Percentiles rank a stretch among this genome's conserved stretches.
phyloP scores from a whole-genome alignment of 2,888 invertebrate species.

The Ceratothoa steindachneri region DNA sequence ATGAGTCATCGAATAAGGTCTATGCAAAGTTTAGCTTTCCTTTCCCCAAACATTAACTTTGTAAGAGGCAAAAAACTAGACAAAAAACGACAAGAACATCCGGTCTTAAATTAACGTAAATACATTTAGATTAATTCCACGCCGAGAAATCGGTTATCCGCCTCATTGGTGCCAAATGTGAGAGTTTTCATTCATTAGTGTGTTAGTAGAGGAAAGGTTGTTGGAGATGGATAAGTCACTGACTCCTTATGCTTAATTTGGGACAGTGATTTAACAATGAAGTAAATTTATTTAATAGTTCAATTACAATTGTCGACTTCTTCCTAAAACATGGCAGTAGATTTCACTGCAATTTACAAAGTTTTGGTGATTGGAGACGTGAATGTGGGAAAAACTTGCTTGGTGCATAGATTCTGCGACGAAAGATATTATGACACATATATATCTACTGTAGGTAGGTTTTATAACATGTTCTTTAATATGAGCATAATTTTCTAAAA shows the following conservation, averaged over 20 bases:
- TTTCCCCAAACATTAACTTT: too few relatives aligned
- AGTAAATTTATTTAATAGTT: background rate
- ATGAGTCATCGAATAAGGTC: background rate
- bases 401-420: constrained; percentile 83
- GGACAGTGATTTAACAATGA: background rate
- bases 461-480: too few relatives aligned
- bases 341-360: constrained; percentile 82
- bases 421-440: constrained; percentile 85
- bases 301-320: background rate
- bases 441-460: constrained; percentile 83
- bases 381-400: constrained; percentile 84
- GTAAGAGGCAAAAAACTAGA: too few relatives aligned
- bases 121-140: too few relatives aligned
- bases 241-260: background rate
- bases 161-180: too few relatives aligned
- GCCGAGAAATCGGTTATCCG: too few relatives aligned
- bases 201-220: background rate
- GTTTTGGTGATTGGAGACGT: constrained; percentile 80
- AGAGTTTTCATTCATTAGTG: background rate
- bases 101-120: too few relatives aligned
- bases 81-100: too few relatives aligned
- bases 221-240: background rate
- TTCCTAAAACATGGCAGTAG: constrained; percentile 64
- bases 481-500: too few relatives aligned
- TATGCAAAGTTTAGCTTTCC: background rate